Conservation (phyloP, 2,113 vertebrate species). For the Chaetura pelagica region DNA sequence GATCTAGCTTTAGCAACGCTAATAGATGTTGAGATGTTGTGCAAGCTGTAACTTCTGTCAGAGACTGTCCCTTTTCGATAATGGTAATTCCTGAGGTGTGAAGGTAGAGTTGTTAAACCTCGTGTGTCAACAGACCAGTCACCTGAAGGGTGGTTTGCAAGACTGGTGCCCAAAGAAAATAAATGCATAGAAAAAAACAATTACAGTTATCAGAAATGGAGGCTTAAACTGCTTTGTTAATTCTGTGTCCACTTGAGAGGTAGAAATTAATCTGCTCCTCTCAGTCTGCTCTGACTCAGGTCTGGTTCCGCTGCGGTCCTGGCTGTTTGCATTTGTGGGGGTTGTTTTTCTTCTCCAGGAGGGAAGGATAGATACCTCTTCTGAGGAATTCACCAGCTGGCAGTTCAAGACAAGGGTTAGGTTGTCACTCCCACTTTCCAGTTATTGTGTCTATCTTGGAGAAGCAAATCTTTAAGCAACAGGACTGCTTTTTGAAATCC, state of each 20-base stretch:
- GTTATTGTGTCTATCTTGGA: background rate
- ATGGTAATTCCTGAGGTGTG: background rate
- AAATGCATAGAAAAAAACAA: background rate
- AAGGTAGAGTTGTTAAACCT: background rate
- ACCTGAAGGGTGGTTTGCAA: background rate
- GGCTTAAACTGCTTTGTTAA: background rate
- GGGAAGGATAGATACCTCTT: background rate
- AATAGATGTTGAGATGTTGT: background rate
- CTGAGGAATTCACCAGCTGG: background rate
- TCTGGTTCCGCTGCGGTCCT: background rate
- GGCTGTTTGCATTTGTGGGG: background rate
- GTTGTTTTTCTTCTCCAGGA: background rate
- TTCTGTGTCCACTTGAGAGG: background rate
- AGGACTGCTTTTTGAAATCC: slow-evolving; percentile 17
- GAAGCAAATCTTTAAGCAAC: background rate
- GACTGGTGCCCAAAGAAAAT: background rate
- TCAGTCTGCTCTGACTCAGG: background rate
- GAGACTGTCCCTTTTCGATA: background rate
- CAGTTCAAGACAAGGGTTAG: background rate
- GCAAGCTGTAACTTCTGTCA: background rate
- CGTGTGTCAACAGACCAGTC: accelerated
- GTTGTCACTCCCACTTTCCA: background rate
- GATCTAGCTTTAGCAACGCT: background rate
- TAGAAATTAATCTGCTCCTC: background rate
- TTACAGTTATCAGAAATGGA: background rate